Base-by-base conservation (phyloP, 2,113 vertebrate genomes). In the Psophia crepitans region DNA sequence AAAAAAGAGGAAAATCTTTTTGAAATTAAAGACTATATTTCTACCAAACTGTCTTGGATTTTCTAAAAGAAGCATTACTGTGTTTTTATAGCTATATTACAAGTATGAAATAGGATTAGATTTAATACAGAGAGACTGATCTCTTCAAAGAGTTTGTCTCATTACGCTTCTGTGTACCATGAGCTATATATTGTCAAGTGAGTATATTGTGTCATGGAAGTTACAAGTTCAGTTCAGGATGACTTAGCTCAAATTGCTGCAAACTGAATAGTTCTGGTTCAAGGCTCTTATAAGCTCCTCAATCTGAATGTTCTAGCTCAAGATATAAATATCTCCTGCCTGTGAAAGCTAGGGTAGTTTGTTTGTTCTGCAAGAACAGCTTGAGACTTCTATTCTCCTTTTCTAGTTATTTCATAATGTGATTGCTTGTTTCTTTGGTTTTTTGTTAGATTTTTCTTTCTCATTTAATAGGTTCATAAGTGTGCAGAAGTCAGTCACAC, bases 241-340 rank as follows among this genome's bases (percentile, higher is more conserved):
- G 81, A 79, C 87, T 95, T 81, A 66, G 61, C 69, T 92, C 41
- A 76, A 48, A 73, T 73, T 84, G 65, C 81, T 92, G 46, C 80
- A 58, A 73, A 95, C 32, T 11, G 65, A 89, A 57, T 64, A 81
- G 83, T 81, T 89, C 76, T 90, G 65, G 76, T 93, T 95, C 86
- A 85, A 85, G 81, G 74, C 81, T 95, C 90, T 90, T 90, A 48
- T 43, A 87, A 96, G 68, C 68, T 91, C n/a, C 65, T 95, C 18
- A 57, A 81, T 46, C 74, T 87, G 53, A 85, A 78, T 73, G n/a
- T 82, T 79, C 57, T 73, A 69, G 54, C 78, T 94, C 8, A 26
- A 71, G 74, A 14, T 92, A 94, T 87, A 69, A 61, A 80, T 91
- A 92, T 76, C 32, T 57, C 17, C 41, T 91, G 61, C 44, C 58